Conservation (phyloP, 2,888 invertebrate species). For the Petrolisthes cinctipes region DNA sequence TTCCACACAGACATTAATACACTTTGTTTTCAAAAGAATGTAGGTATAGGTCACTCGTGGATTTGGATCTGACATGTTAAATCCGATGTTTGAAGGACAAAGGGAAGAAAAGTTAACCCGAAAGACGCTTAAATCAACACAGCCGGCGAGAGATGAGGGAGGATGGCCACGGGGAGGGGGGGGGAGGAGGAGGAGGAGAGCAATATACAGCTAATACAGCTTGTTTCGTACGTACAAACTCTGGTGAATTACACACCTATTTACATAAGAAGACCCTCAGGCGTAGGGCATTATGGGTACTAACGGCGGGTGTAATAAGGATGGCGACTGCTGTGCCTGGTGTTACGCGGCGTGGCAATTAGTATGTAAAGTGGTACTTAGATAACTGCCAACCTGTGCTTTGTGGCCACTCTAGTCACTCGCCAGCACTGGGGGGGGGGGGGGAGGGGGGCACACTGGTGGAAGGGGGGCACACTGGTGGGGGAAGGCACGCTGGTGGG, state of each 20-base stretch:
- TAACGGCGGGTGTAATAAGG: constrained; percentile 21
- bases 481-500: not conserved
- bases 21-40: no score
- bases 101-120: not conserved
- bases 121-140: no score
- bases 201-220: constrained; percentile 7
- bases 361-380: constrained; percentile 46
- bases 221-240: constrained; percentile 11
- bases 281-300: constrained; percentile 20
- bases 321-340: constrained; percentile 9
- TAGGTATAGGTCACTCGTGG: no score
- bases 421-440: not conserved
- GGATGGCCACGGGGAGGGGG: not conserved
- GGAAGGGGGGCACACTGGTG: not conserved
- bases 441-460: not conserved
- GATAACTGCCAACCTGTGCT: constrained; percentile 22
- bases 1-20: no score
- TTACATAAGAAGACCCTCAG: constrained; percentile 27
- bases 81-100: not conserved
- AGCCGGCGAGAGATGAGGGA: not conserved
- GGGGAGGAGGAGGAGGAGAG: not conserved
- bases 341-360: constrained; percentile 18
- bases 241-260: constrained; percentile 31
- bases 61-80: no score
- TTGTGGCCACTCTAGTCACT: constrained; percentile 27